Evolutionary conservation across 2,113 vertebrate species (phyloP).

Genomic region (Corythornis vintsioides): DNA sequence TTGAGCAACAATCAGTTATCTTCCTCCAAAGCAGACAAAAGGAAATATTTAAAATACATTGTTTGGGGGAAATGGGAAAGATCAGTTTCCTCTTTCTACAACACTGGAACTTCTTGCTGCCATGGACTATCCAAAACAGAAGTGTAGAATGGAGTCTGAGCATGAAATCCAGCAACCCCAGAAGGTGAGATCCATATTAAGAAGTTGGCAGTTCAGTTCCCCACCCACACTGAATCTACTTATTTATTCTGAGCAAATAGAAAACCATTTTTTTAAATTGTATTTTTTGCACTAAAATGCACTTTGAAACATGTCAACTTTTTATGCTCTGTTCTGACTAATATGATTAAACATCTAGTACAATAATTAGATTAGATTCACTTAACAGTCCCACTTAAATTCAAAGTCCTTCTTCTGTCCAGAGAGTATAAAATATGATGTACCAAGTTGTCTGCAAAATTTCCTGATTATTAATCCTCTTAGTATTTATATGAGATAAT

Average conservation of each 20-base stretch:
- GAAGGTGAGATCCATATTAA: accelerated
- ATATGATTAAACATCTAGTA: constrained; percentile 50
- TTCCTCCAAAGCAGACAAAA: constrained; percentile 21
- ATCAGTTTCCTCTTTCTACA: not conserved
- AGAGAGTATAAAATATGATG: not conserved
- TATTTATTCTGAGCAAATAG: not conserved
- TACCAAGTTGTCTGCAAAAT: constrained; percentile 1
- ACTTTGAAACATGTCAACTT: not conserved
- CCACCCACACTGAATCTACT: not conserved
- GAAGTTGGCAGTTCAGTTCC: not conserved
- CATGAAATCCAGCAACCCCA: not conserved
- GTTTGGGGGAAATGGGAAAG: not conserved
- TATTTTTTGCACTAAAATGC: not conserved
- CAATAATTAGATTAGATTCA: constrained; percentile 56
- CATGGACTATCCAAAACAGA: not conserved
- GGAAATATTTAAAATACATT: not conserved
- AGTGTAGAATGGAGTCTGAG: not conserved
- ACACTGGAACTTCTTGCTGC: not conserved
- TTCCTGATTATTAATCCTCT: constrained; percentile 28
- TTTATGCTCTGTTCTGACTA: constrained; percentile 18
- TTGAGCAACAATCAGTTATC: not conserved
- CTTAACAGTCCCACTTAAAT: constrained; percentile 39
- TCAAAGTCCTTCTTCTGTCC: constrained; percentile 39
- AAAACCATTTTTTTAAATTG: not conserved
- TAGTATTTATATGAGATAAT: not conserved